Evolutionary conservation across 2,888 invertebrate species (phyloP).

Genomic region (Aphrophora alni): DNA sequence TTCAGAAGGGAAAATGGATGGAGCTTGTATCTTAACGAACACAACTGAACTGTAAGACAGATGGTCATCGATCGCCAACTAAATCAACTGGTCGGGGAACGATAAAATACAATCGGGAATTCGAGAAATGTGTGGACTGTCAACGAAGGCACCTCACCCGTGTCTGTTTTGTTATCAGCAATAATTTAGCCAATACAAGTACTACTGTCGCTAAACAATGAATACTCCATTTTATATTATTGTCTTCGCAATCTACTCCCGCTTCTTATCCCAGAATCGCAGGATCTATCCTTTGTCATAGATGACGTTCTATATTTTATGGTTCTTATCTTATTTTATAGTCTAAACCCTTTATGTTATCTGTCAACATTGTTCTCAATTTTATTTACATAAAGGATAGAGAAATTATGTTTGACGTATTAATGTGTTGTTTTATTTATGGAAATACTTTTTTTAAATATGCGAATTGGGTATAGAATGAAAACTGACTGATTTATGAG

Average conservation of each 20-base stretch:
- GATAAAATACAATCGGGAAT: constrained; percentile 27
- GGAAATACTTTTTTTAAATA: neutral
- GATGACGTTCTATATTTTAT: neutral
- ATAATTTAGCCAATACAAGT: neutral
- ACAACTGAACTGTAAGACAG: constrained; percentile 10
- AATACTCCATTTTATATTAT: neutral
- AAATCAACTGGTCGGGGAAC: constrained; percentile 9
- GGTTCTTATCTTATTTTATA: neutral
- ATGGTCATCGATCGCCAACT: neutral
- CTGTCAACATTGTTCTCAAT: neutral
- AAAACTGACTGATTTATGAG: neutral
- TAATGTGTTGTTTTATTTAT: neutral
- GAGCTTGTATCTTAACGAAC: constrained; percentile 3
- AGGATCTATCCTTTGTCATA: neutral
- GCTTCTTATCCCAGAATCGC: neutral
- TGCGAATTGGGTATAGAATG: neutral
- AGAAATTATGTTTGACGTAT: too few relatives aligned
- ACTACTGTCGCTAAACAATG: neutral
- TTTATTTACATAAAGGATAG: neutral
- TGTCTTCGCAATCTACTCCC: neutral
- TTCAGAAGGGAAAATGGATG: constrained; percentile 16
- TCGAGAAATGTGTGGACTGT: constrained; percentile 22
- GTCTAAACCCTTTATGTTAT: neutral
- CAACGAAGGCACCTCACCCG: neutral
- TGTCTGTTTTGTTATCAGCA: neutral